Conservation (phyloP, 2,888 invertebrate genomes). For the Desoria tigrina region DNA sequence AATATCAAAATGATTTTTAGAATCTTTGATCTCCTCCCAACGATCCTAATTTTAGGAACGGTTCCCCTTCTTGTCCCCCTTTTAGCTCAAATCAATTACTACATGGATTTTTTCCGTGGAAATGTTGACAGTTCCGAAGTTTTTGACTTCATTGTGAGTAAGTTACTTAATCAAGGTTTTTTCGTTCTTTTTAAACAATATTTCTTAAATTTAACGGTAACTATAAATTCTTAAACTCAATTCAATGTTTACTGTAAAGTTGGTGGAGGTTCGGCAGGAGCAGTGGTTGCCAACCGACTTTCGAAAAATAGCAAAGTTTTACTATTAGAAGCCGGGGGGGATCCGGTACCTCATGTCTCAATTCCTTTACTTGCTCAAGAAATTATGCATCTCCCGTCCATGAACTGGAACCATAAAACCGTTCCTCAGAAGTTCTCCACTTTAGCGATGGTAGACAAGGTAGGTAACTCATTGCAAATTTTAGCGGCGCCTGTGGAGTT, state of each 20-base stretch:
- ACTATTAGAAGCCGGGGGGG: conserved; percentile 40
- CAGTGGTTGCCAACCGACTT: conserved; percentile 40
- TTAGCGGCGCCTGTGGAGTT: too few relatives aligned
- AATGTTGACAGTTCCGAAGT: conserved; percentile 6
- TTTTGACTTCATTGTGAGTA: conserved; percentile 47
- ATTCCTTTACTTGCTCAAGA: conserved; percentile 43
- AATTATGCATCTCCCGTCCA: conserved; percentile 27
- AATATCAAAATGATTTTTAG: neutral
- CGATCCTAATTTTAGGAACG: neutral
- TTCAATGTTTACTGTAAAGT: conserved; percentile 27
- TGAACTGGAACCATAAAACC: conserved; percentile 46
- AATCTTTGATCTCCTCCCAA: neutral
- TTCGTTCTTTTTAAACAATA: too few relatives aligned
- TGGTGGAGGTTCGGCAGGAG: conserved; percentile 45
- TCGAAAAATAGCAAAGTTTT: conserved; percentile 46
- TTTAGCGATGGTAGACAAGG: conserved; percentile 27
- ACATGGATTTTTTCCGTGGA: conserved; percentile 27
- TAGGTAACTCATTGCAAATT: conserved; percentile 14
- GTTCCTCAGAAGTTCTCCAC: conserved; percentile 42
- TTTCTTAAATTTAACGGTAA: too few relatives aligned
- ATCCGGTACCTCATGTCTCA: conserved; percentile 34
- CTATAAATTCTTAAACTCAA: neutral
- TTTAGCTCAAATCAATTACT: conserved; percentile 27
- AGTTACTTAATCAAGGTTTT: too few relatives aligned
- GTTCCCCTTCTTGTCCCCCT: conserved; percentile 21